phyloP scores from a whole-genome alignment of 2,888 invertebrate species.

The Elysia crispata region DNA sequence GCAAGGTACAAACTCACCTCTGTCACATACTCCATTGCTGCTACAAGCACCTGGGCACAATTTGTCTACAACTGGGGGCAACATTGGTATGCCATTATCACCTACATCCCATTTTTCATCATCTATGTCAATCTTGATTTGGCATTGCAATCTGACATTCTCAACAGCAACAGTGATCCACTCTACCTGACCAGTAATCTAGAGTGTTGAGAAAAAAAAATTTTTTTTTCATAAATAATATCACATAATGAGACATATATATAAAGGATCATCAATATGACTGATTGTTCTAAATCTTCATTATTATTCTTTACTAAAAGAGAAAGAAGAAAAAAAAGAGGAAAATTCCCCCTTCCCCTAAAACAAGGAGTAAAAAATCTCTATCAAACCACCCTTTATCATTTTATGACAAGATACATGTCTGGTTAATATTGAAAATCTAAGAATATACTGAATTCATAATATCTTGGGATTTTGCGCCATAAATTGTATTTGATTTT shows the following conservation, averaged over 20 bases:
- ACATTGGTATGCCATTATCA: slow-evolving; percentile 30
- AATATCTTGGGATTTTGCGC: no score
- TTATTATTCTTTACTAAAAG: neutral
- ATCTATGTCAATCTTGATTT: slow-evolving; percentile 45
- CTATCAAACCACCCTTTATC: no score
- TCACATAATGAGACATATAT: no score
- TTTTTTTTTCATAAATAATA: no score
- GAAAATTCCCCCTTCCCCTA: slow-evolving; percentile 13
- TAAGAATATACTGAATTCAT: no score
- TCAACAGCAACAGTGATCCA: slow-evolving; percentile 54
- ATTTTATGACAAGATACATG: no score
- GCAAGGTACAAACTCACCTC: slow-evolving; percentile 54
- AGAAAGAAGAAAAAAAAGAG: neutral
- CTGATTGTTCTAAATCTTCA: no score
- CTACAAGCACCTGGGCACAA: slow-evolving; percentile 61
- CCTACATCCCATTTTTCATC: slow-evolving; percentile 53
- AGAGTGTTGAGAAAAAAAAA: neutral
- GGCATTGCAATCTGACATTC: slow-evolving; percentile 57
- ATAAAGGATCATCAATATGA: no score
- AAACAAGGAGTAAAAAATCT: slow-evolving; percentile 25
- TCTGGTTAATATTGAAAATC: no score
- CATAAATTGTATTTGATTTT: no score
- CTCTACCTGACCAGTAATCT: slow-evolving; percentile 55
- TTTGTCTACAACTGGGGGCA: slow-evolving; percentile 49
- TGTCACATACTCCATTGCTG: slow-evolving; percentile 55